Evolutionary conservation across 2,113 vertebrate genomes (phyloP), one percentile per base, ranked within the genome.

Genomic region (Tautogolabrus adspersus): DNA sequence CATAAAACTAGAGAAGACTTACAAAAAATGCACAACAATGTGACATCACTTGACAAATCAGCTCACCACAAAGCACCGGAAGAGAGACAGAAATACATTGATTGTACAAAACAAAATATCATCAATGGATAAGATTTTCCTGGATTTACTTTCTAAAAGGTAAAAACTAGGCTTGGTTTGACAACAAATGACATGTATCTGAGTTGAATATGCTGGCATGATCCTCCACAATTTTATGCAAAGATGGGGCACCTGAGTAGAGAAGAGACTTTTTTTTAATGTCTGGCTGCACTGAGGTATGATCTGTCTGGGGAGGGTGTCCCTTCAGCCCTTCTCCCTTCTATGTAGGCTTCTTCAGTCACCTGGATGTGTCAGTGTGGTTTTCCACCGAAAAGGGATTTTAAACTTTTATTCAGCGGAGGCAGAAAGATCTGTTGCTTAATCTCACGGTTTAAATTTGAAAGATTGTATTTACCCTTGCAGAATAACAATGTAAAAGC

Each of bases 211-310:
- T 81, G 73, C 78, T 86, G 82, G 74, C 73, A 85, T 73, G 74
- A 79, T 85, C 47, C 70, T 87, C 69, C 66, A 81, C 77, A 80
- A 57, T 68, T 85, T 51, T 54, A 87, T 84, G 71, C 59, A 86
- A 82, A 81, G 58, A 84, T 86, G 82, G 49, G 64, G 51, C 78
- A 92, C 91, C 93, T 90, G 89, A 93, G 90, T 80, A 85, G 83
- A 89, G 76, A 79, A 79, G 66, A 88, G 64, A 84, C 71, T 82
- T 59, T 66, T 82, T 86, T 9, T 57, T 68, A 66, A 81, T 78
- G 79, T 66, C 77, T 85, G 75, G 65, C 72, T 86, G 81, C 75
- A 83, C 64, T 57, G 69, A 79, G 81, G 85, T 88, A 75, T 68
- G 82, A 88, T 59, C 67, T 82, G 72, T 47, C 65, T 52, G 68